Base-by-base conservation (phyloP, 2,797 vertebrate species). In the Varecia variegata region DNA sequence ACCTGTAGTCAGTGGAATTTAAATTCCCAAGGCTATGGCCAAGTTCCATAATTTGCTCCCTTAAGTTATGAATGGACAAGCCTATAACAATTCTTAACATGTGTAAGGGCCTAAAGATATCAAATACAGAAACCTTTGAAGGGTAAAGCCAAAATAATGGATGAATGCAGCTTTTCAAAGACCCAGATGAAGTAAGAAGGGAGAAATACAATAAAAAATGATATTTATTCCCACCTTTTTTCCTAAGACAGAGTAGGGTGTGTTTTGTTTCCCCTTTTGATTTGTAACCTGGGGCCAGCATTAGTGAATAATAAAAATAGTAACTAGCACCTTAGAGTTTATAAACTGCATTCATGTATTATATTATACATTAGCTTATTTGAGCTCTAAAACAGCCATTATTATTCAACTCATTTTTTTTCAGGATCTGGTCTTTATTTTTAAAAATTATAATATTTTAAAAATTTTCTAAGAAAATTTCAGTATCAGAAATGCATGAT, bases 121-220 rank as follows among this genome's bases (percentile, higher is more conserved):
- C 45, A 68, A 95, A 93, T 83, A 62, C 11, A 84, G 86, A 80
- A 88, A 35, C 11, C 40, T 94, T 56, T 68, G 82, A 88, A 58
- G 67, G 50, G 30, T 80, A 82, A 93, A 95, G 23, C 15, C n/a
- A 81, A 87, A 93, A 60, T 23, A 79, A 23, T n/a, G 58, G 14
- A 79, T 62, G n/a, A 77, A 88, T 47, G 12, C 40, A 94, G 47
- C 40, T 85, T 96, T 95, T 77, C 73, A 93, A 88, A 97, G 35
- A 73, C 73, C 15, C 54, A 52, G 40, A 65, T 79, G 50, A 87
- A 92, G 62, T 45, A 90, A 67, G 15, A 56, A 68, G 25, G 27
- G n/a, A 14, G 27, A 93, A 77, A 90, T 70, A 82, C 0, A 77
- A 7, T 90, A 95, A 95, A 95, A 95, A 95, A n/a, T 38, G 77